Evolutionary conservation across 2,113 vertebrate genomes (phyloP).

Genomic region (Micronycteris hirsuta): DNA sequence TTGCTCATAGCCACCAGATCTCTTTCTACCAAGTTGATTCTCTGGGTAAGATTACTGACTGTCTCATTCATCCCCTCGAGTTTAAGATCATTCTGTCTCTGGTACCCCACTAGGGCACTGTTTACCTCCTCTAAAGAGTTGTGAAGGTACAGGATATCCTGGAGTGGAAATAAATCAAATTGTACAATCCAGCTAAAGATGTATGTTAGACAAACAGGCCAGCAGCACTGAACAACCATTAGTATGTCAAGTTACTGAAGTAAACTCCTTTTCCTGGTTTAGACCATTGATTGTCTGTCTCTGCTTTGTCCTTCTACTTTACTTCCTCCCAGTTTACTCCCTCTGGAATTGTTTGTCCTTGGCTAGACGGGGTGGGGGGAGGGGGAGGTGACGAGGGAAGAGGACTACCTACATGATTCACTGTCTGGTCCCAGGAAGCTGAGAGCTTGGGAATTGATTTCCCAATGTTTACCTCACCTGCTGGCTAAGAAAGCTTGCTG

Average conservation of each 20-base stretch:
- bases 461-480: constrained; percentile 60
- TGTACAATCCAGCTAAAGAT: constrained; percentile 2
- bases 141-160: constrained; percentile 79
- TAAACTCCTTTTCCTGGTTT: constrained; percentile 45
- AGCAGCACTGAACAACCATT: neutral
- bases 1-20: constrained; percentile 64
- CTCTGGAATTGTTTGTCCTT: constrained; percentile 31
- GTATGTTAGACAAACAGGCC: neutral
- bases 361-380: neutral
- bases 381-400: neutral
- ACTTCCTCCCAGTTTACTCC: neutral
- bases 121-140: constrained; percentile 82
- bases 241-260: constrained; percentile 28
- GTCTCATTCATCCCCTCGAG: constrained; percentile 77
- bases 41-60: constrained; percentile 78
- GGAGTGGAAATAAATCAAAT: constrained; percentile 69
- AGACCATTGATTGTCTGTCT: neutral
- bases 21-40: constrained; percentile 77
- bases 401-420: constrained; percentile 59
- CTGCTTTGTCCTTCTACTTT: constrained; percentile 27
- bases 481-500: constrained; percentile 55
- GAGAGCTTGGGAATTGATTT: constrained; percentile 58
- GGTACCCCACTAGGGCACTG: constrained; percentile 67
- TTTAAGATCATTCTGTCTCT: constrained; percentile 79
- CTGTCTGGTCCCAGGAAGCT: constrained; percentile 28